Conservation (phyloP, 2,113 vertebrate genomes). For the Engraulis encrasicolus region DNA sequence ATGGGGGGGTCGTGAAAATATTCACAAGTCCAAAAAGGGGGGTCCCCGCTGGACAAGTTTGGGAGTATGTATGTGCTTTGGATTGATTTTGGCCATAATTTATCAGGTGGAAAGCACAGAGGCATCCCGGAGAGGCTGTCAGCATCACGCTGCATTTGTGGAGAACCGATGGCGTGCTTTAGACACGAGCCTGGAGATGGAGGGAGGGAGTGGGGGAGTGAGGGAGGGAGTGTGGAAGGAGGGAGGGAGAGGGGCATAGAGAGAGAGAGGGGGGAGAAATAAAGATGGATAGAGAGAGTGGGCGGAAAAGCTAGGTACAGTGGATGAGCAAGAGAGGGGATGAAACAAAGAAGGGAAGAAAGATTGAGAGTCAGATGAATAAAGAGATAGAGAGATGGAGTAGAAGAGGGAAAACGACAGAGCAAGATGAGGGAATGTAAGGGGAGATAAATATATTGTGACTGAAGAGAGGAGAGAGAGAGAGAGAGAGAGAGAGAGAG, state of each 20-base stretch:
- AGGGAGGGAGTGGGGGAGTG: background rate
- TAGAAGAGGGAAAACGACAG: background rate
- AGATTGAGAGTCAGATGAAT: background rate
- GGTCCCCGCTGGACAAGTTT: no score
- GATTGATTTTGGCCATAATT: background rate
- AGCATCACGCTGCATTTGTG: background rate
- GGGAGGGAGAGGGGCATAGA: background rate
- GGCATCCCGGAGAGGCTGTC: background rate
- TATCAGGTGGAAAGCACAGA: background rate
- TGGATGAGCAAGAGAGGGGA: background rate
- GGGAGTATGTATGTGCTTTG: background rate
- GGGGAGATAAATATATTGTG: no score
- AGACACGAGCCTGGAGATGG: background rate
- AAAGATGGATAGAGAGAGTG: background rate
- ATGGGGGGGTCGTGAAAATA: no score
- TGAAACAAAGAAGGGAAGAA: background rate
- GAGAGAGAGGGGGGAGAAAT: background rate
- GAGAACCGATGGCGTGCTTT: background rate
- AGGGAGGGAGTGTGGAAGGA: background rate
- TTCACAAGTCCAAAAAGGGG: no score
- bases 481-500: background rate
- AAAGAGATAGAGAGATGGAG: background rate
- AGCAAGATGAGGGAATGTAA: background rate
- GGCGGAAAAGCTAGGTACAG: background rate
- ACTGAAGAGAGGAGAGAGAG: background rate